Evolutionary conservation across 2,113 vertebrate species (phyloP).

Genomic region (Pituophis catenifer): DNA sequence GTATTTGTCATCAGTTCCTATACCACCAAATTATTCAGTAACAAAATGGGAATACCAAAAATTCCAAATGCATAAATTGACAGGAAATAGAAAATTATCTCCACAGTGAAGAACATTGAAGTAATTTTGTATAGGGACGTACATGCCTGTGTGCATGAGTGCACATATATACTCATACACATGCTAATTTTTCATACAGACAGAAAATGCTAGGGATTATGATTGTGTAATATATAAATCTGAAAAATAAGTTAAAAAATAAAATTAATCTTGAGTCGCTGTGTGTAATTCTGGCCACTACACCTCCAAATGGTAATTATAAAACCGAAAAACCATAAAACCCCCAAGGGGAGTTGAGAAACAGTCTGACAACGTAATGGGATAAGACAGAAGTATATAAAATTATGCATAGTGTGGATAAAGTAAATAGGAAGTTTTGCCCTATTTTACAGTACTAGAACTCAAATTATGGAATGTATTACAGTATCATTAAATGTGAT

Average conservation of each 20-base stretch:
- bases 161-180: not conserved
- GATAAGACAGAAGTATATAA: not conserved
- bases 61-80: not conserved
- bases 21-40: not conserved
- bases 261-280: not conserved
- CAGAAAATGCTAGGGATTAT: not conserved
- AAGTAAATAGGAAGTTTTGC: not conserved
- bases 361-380: not conserved
- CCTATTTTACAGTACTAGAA: not conserved
- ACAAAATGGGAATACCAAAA: not conserved
- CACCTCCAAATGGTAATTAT: not conserved
- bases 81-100: not conserved
- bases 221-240: not conserved
- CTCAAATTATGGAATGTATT: not conserved
- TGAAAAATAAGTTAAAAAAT: not conserved
- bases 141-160: not conserved
- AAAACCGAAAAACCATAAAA: not conserved
- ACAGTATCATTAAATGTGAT: not conserved
- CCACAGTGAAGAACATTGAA: not conserved
- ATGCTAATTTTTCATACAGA: not conserved
- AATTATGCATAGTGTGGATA: not conserved
- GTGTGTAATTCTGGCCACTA: not conserved
- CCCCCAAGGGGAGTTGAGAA: not conserved
- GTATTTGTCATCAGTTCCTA: not conserved
- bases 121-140: not conserved